Percentiles rank a stretch among this genome's conserved stretches.
Evolutionary conservation across 2,888 invertebrate species (phyloP).

Genomic region (Meliscaeva auricollis): DNA sequence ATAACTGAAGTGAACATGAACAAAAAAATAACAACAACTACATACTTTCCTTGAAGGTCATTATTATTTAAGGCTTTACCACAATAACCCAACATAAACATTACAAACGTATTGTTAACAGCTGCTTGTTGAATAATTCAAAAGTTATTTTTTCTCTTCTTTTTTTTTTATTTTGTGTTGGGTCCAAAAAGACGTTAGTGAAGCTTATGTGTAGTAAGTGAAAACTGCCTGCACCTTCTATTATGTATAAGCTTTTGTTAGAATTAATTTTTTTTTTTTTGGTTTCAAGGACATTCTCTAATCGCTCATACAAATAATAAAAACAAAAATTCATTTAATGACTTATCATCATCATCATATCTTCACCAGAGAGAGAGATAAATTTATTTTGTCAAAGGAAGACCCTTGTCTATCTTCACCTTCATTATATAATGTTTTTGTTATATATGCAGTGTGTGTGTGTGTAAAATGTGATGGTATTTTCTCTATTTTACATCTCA

Average conservation of each 20-base stretch:
- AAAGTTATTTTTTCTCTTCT: background rate
- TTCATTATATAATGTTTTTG: background rate
- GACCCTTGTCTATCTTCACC: background rate
- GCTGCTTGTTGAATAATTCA: conserved; percentile 37
- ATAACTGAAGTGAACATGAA: background rate
- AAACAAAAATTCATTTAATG: conserved; percentile 6
- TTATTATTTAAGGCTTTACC: conserved; percentile 9
- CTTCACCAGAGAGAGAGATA: background rate
- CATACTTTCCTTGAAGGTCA: conserved; percentile 7
- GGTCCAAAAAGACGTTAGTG: background rate
- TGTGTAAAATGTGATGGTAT: too few species aligned
- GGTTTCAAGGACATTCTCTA: conserved; percentile 23
- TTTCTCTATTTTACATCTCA: background rate
- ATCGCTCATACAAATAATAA: conserved; percentile 17
- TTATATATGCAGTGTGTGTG: background rate
- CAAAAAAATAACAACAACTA: background rate
- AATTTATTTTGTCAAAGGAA: conserved; percentile 1
- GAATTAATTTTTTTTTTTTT: background rate
- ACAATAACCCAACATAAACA: conserved; percentile 26
- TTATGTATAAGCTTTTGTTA: background rate
- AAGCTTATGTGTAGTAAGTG: background rate
- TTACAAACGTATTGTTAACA: conserved; percentile 12
- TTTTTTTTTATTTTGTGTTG: too few species aligned
- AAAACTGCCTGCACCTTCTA: background rate
- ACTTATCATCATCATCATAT: conserved; percentile 17